Percentiles rank a stretch among this genome's conserved stretches.
phyloP scores from a whole-genome alignment of 2,797 vertebrate genomes.

The Neoniphon sammara region DNA sequence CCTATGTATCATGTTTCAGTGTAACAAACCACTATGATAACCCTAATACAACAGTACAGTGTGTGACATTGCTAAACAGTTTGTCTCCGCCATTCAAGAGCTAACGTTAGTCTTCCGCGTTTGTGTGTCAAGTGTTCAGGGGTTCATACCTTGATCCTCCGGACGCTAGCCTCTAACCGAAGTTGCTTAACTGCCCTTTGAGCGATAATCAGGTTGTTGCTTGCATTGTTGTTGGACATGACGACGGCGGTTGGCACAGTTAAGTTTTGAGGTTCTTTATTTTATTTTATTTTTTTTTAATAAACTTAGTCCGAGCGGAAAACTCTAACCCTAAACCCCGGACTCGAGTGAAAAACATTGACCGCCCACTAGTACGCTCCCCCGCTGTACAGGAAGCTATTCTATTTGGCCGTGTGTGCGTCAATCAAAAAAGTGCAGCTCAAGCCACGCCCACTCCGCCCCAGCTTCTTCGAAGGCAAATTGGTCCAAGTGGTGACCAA shows the following conservation, averaged over 20 bases:
- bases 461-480: too few relatives aligned
- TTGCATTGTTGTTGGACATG: conserved; percentile 86
- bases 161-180: conserved; percentile 81
- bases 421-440: conserved; percentile 36
- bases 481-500: too few relatives aligned
- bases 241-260: conserved; percentile 31
- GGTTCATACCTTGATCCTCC: conserved; percentile 81
- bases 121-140: conserved; percentile 45
- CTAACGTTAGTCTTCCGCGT: conserved; percentile 66
- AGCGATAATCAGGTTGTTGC: conserved; percentile 78
- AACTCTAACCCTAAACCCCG: conserved; percentile 40
- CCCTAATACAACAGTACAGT: conserved; percentile 5
- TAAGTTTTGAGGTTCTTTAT: conserved; percentile 29
- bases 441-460: conserved; percentile 19
- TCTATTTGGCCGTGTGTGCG: conserved; percentile 16
- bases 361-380: conserved; percentile 27
- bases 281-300: not conserved
- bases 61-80: conserved; percentile 10
- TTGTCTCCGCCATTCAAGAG: conserved; percentile 60
- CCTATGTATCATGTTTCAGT: not conserved
- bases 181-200: conserved; percentile 84
- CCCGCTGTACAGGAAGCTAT: not conserved
- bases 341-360: conserved; percentile 51
- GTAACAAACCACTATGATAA: not conserved
- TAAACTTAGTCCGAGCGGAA: conserved; percentile 51